Evolutionary conservation across 2,888 invertebrate genomes (phyloP), one percentile per base, ranked within the genome.

Genomic region (Sylvicola cinctus): DNA sequence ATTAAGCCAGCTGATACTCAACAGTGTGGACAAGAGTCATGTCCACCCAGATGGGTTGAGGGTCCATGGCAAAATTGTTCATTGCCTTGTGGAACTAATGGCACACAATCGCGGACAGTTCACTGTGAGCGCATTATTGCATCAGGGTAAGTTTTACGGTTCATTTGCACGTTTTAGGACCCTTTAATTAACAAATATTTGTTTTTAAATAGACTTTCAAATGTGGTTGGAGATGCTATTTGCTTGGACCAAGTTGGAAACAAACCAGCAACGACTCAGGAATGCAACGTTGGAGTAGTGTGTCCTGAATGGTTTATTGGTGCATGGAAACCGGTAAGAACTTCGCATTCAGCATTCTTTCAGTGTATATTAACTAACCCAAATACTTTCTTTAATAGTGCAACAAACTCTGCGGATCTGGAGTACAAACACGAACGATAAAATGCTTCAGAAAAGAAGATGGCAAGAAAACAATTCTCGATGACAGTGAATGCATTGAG

Each of bases 231-330:
- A 23, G 83, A 87, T 40, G 61, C 68, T 6, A 69, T 74, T 40
- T 91, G 90, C 49, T 59, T 70, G 28, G 65, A 72, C 30, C 57
- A 61, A 13, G 58, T 68, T 2, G 78, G 77, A 2, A 68, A 71
- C 1, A 78, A 77, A 47, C 85, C 83, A 0, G 61, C 65, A 4
- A 63, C 67, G 10, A 64, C 64, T 37, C 69, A 76, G 47, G 63
- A 68, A 35, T 91, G 91, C 54, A 84, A 83, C 52, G 65, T 67
- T 35, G 74, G 76, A 38, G 65, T 72, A 17, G 67, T 71, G 16
- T 91, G 91, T 49, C 87, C 93, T 0, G 66, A 68, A 33, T 95
- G 88, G 80, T 80, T 83, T 49, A 62, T 72, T 16, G 87, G 80
- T 35, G 79, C 80, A 4, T 96, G 95, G 95, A 77, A 75, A 51